Base-by-base conservation (phyloP, 2,888 invertebrate genomes). In the Saturnia japonica region DNA sequence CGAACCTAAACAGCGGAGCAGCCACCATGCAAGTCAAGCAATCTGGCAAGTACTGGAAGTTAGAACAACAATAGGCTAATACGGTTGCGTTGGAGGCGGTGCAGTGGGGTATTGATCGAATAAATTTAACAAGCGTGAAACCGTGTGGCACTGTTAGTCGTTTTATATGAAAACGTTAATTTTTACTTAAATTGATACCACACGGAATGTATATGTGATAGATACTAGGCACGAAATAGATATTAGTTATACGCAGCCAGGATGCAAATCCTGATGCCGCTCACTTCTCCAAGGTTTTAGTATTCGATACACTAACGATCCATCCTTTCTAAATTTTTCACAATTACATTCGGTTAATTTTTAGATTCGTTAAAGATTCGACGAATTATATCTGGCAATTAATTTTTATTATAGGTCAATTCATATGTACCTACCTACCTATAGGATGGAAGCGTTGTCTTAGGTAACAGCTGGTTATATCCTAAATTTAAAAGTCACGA, bases 211-310 rank as follows among this genome's bases (percentile, higher is more conserved):
- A 60, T 25, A 0, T 14, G 25, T 60, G 4, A 12, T 22, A 60
- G 28, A 28, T 28, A 60, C 28, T 28, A 60, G 40, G 40, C 43
- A 66, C 16, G 11, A 54, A 54, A 42, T 40, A 28, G 54, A 60
- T 71, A 67, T 71, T 66, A 54, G 67, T 67, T 57, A 69, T 51
- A 62, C 66, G 68, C 76, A 71, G 80, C 76, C 85, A 88, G 90
- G 91, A 91, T 87, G 84, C 89, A 89, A 89, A 91, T 90, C 86
- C 87, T 77, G 74, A 75, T 72, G 82, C 88, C 89, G 82, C 85
- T 90, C 89, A 90, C 89, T 87, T 85, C 87, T 84, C 82, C 89
- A 90, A 90, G 90, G 90, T 80, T 88, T 82, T 78, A 78, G 84
- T 82, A 84, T 83, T 83, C 82, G 81, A 86, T 85, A 86, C 84